Evolutionary conservation across 2,113 vertebrate genomes (phyloP).

Genomic region (Upupa epops): DNA sequence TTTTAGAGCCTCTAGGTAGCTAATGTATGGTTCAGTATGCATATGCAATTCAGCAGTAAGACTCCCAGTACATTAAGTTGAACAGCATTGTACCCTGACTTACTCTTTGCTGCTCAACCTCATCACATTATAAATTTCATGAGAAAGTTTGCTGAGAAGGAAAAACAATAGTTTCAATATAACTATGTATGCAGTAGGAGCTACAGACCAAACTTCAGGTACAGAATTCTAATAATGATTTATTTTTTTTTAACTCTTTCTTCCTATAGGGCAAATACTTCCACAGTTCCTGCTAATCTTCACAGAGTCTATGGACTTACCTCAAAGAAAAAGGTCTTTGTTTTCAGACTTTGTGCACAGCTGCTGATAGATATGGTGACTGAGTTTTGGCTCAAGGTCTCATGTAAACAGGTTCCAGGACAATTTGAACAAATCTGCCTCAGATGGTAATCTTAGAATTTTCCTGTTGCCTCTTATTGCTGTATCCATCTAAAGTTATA

Average conservation of each 20-base stretch:
- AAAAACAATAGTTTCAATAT: neutral
- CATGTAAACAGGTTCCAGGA: neutral
- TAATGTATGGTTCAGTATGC: neutral
- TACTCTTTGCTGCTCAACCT: neutral
- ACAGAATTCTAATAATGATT: neutral
- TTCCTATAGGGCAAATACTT: neutral
- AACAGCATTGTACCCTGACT: neutral
- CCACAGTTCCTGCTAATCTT: neutral
- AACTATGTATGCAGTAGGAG: neutral
- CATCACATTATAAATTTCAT: neutral
- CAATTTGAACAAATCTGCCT: neutral
- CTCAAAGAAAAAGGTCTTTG: neutral
- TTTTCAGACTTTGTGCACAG: neutral
- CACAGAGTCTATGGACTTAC: neutral
- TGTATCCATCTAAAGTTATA: neutral
- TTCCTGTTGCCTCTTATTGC: neutral
- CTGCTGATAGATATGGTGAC: neutral
- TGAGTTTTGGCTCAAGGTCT: neutral
- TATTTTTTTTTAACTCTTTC: neutral
- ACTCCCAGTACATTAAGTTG: neutral
- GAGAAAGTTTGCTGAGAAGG: neutral
- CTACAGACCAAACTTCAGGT: neutral
- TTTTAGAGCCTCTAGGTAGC: neutral
- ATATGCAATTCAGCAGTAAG: neutral
- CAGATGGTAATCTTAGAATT: neutral